Evolutionary conservation across 2,113 vertebrate genomes (phyloP), one percentile per base, ranked within the genome.

Genomic region (Dolichallabes microphthalmus): DNA sequence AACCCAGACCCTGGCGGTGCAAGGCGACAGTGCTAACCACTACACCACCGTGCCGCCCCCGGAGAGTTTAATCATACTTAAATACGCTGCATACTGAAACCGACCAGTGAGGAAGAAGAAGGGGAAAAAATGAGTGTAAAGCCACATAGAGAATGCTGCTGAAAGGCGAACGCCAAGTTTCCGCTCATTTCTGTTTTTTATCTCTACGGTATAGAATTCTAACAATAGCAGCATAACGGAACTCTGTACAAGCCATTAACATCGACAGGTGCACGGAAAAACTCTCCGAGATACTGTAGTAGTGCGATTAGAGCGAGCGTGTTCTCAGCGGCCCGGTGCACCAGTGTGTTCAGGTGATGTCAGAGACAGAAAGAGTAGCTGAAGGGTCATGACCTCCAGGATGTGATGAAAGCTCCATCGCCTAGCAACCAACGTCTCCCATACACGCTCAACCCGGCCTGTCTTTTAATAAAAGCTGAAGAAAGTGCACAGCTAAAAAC

Each of bases 371-470:
- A 55, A 68, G 22, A 53, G 11, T 81, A 71, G 73, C 58, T 61
- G 5, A 68, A 80, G 12, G 22, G 30, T n/a, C 4, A 25, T 85
- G 78, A 87, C 78, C 69, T 85, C 64, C 79, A 85, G 32, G 58
- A 58, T 76, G 45, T 60, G 53, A 64, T 84, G 58, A 87, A 87
- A 85, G 61, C 80, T 61, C 39, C 12, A 82, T 87, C 69, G 39
- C 86, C 35, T 85, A 61, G 82, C 86, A 85, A 85, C 86, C 60
- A 55, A 35, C 68, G 30, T 81, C 35, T 81, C 68, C 57, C 66
- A 27, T 73, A 80, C 50, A 74, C 64, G 71, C 69, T 60, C 60
- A 74, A 57, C 57, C 71, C 60, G 14, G 50, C 68, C 50, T 50
- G 60, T 75, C 50, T 76, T 45, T 50, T 27, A 64, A 58, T 84